Evolutionary conservation across 2,113 vertebrate genomes (phyloP).

Genomic region (Myanophis thanlyinensis): DNA sequence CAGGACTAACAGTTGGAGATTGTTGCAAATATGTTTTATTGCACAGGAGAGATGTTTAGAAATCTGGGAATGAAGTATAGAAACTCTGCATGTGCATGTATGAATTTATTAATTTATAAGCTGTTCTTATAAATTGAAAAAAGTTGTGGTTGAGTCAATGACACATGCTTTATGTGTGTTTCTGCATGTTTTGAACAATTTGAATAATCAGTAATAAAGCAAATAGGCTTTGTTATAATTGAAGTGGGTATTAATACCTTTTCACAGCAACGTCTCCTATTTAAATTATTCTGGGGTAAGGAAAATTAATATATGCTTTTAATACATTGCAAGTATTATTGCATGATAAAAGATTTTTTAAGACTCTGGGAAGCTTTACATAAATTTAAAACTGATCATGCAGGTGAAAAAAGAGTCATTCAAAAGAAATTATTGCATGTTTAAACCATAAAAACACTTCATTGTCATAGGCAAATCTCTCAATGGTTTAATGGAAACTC

Average conservation of each 20-base stretch:
- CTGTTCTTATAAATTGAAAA: no score
- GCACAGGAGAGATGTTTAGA: neutral
- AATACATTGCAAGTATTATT: neutral
- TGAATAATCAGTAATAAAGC: neutral
- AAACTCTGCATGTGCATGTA: neutral
- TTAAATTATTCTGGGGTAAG: neutral
- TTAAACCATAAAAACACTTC: neutral
- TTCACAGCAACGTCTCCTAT: neutral
- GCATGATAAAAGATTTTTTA: neutral
- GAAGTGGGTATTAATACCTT: neutral
- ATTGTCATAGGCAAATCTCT: neutral
- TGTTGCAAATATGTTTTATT: neutral
- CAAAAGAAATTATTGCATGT: neutral
- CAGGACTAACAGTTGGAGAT: no score
- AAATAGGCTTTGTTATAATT: neutral
- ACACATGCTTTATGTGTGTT: neutral
- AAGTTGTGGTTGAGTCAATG: neutral
- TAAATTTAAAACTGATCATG: neutral
- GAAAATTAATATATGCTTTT: neutral
- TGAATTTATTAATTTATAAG: neutral
- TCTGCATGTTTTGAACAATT: neutral
- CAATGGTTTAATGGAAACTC: neutral
- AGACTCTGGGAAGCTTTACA: neutral
- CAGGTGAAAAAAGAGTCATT: neutral
- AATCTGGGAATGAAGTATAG: neutral